Evolutionary conservation across 2,888 invertebrate genomes (phyloP).

Genomic region (Platerodrilus igneus): DNA sequence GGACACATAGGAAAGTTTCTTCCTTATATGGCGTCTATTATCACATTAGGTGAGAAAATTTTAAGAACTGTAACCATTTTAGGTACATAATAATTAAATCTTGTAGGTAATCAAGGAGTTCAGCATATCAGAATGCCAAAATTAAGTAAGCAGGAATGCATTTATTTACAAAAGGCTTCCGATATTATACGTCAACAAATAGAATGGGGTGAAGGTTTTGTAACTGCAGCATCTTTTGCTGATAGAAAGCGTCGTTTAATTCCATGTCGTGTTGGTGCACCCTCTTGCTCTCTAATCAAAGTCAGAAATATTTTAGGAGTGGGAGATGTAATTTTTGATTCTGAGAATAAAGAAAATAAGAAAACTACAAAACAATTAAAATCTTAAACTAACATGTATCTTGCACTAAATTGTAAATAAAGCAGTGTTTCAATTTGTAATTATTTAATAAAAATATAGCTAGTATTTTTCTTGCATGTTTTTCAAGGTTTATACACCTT

Average conservation of each 20-base stretch:
- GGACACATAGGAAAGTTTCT: conserved; percentile 41
- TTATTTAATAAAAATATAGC: no score
- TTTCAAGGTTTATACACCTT: no score
- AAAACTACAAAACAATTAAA: no score
- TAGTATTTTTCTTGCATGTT: no score
- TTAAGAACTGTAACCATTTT: background rate
- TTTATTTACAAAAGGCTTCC: conserved; percentile 36
- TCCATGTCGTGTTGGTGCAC: background rate
- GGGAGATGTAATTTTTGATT: no score
- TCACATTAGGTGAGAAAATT: conserved; percentile 35
- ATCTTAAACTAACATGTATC: no score
- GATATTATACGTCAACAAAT: conserved; percentile 36
- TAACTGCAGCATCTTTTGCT: conserved; percentile 33
- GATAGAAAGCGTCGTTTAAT: conserved; percentile 5
- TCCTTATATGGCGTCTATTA: conserved; percentile 42
- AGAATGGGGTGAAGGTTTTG: conserved; percentile 36
- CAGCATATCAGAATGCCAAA: conserved; percentile 42
- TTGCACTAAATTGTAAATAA: no score
- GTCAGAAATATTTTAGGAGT: background rate
- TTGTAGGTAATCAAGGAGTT: conserved; percentile 39
- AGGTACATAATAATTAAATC: background rate
- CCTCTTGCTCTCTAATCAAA: conserved; percentile 3
- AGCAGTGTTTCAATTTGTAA: no score
- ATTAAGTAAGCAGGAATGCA: conserved; percentile 37
- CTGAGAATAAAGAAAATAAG: no score